Percentiles rank a stretch among this genome's conserved stretches.
phyloP scores from a whole-genome alignment of 2,113 vertebrate genomes.

The Hippolais icterina region DNA sequence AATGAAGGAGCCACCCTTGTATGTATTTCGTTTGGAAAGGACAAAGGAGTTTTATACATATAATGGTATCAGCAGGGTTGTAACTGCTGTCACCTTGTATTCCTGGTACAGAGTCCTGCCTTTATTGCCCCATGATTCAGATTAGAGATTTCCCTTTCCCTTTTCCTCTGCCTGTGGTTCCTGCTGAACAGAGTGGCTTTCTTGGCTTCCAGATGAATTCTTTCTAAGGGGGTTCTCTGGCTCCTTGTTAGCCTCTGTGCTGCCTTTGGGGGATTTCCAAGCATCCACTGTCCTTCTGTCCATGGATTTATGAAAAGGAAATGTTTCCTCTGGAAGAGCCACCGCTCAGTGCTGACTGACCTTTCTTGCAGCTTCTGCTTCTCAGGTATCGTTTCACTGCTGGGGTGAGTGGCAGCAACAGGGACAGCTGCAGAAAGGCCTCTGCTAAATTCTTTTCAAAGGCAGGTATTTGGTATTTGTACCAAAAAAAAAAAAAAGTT shows the following conservation, averaged over 20 bases:
- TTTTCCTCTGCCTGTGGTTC: not conserved
- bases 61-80: not conserved
- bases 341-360: not conserved
- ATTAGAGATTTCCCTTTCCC: not conserved
- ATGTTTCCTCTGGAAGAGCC: not conserved
- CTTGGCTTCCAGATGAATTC: not conserved
- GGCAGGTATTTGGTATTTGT: not conserved
- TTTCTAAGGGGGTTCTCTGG: not conserved
- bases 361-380: not conserved
- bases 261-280: not conserved
- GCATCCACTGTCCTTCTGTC: not conserved
- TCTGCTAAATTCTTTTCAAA: not conserved
- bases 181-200: not conserved
- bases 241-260: not conserved
- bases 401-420: not conserved
- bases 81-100: not conserved
- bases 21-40: fast-evolving
- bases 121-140: not conserved
- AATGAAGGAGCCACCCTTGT: not conserved
- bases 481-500: not conserved
- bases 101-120: conserved; percentile 27
- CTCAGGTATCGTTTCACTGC: not conserved
- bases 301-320: not conserved
- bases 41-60: not conserved
- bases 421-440: not conserved